Evolutionary conservation across 1,140 invertebrate genomes (phyloP), one percentile per base, ranked within the genome.

Genomic region (Procambarus clarkii): DNA sequence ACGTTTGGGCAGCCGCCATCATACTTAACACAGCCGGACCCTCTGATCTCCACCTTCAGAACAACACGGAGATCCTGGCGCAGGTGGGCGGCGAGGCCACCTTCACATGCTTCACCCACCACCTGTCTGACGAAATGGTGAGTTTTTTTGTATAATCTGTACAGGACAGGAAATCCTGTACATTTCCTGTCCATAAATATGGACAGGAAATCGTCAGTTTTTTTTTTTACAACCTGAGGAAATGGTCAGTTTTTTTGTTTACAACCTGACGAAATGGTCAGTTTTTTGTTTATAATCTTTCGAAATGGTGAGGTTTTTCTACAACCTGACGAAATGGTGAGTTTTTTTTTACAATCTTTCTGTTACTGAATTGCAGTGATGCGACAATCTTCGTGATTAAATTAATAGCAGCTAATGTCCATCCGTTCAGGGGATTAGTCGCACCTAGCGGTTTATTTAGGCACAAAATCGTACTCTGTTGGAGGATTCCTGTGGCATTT

Each of bases 281-380:
- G n/a, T n/a, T n/a, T n/a, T n/a, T n/a, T n/a, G n/a, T n/a, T n/a
- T n/a, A n/a, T n/a, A n/a, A n/a, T n/a, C n/a, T n/a, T n/a, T n/a
- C n/a, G n/a, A n/a, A n/a, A n/a, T n/a, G n/a, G n/a, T n/a, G n/a
- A n/a, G n/a, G n/a, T n/a, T n/a, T n/a, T n/a, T n/a, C n/a, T n/a
- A n/a, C n/a, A n/a, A n/a, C n/a, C 77, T 5, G 86, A 88, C 45
- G 86, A 88, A 45, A 79, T 88, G 86, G 86, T 88, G 24, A 88
- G 76, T 34, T 44, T 1, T 11, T 54, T 11, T 58, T 3, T 3
- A n/a, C n/a, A n/a, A n/a, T n/a, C n/a, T n/a, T n/a, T n/a, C n/a
- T n/a, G n/a, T n/a, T n/a, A n/a, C n/a, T n/a, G n/a, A n/a, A n/a
- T n/a, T n/a, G n/a, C n/a, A n/a, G n/a, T n/a, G n/a, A n/a, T n/a